Base-by-base conservation (phyloP, 1,140 invertebrate species). In the Atopsyche davidsoni region DNA sequence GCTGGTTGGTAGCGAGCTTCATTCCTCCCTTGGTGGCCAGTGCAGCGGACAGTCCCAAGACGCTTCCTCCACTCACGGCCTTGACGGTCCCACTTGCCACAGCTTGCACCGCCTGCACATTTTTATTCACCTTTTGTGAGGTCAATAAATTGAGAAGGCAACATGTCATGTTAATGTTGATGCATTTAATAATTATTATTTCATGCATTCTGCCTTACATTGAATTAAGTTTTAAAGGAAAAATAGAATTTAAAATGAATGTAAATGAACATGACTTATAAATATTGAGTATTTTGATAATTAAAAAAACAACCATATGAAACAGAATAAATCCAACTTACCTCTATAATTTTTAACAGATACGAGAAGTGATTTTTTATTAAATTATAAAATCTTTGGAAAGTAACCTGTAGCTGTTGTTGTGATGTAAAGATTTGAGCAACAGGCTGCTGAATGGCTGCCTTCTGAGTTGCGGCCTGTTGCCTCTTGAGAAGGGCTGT, bases 401-500 rank as follows among this genome's bases (percentile, higher is more conserved):
- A 31, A 13, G 14, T 31, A 23, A 52, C 55, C 47, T 58, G 55
- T 34, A 58, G 39, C 44, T 58, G 55, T 42, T 51, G 54, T 32
- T 52, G 49, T 45, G 69, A 65, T 13, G 67, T 60, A 0, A 68
- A 64, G 10, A 72, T 63, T 55, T 77, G 73, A 3, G 71, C 68
- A 2, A 69, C 67, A 23, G 69, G 71, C 39, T 59, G 67, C 28
- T 73, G 70, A 40, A 62, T 46, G 32, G 77, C 72, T 1, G 67
- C 66, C 47, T 81, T 77, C 45, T 78, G 78, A 22, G 78, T 73
- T 38, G 79, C 72, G 19, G 77, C 76, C 14, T 79, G 74, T 51
- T 86, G 82, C 13, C 79, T 72, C 55, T 87, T 86, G 0, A 88
- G 64, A 13, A 88, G 51, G 7, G 83, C 78, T 7, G 80, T 76